These are phyloP conservation scores for Sciurus vulgaris DNA, from an alignment of 2,797 vertebrate species.

Conservation along the genomic window DNA sequence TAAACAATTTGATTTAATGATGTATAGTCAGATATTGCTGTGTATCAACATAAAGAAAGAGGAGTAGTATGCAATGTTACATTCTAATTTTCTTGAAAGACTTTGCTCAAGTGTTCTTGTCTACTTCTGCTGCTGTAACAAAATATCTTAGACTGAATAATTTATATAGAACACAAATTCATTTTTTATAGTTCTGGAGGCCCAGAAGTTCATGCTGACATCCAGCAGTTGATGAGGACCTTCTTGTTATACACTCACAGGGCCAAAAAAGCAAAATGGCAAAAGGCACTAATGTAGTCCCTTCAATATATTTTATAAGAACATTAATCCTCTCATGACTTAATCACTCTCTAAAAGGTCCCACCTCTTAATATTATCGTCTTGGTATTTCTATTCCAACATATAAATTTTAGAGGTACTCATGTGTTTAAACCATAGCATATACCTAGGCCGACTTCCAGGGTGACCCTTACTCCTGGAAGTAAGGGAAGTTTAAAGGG, in stretches of 20 bases:
- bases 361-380: background rate
- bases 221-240: background rate
- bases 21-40: background rate
- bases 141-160: background rate
- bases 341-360: background rate
- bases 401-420: background rate
- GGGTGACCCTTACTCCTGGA: background rate
- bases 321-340: background rate
- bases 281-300: background rate
- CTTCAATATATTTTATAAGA: background rate
- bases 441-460: background rate
- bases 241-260: background rate
- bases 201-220: background rate
- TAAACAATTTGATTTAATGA: conserved; percentile 15
- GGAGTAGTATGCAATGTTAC: background rate
- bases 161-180: background rate
- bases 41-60: background rate
- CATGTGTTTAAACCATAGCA: background rate
- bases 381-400: background rate
- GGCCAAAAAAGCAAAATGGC: background rate
- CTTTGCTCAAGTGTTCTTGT: background rate
- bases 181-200: background rate
- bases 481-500: background rate
- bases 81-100: background rate
- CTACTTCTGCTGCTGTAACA: background rate